Evolutionary conservation across 1,140 invertebrate genomes (phyloP).

Genomic region (Platorchestia sp.): DNA sequence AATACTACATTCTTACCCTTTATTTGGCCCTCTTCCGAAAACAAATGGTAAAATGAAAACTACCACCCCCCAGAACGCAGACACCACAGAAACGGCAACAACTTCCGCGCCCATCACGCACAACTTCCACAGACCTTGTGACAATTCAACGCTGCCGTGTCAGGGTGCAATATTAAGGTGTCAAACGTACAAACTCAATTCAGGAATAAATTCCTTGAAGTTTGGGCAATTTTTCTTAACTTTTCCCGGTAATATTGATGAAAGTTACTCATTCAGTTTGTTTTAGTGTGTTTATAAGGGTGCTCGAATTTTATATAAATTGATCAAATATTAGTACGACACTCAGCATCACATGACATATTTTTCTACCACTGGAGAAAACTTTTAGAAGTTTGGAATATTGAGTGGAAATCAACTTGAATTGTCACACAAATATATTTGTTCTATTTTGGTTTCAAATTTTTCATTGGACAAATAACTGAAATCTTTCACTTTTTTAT

Average conservation of each 20-base stretch:
- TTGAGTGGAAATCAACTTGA: too few species aligned
- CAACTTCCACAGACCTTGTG: not conserved
- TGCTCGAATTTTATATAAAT: not conserved
- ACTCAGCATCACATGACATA: constrained; percentile 19
- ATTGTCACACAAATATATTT: too few species aligned
- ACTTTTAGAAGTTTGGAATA: not conserved
- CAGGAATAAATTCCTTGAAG: not conserved
- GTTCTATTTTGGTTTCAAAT: too few species aligned
- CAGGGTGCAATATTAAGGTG: not conserved
- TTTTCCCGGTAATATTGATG: not conserved
- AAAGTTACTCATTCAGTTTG: not conserved
- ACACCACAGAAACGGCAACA: constrained; percentile 19
- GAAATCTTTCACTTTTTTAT: too few species aligned
- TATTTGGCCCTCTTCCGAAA: constrained; percentile 28
- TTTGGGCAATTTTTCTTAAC: not conserved
- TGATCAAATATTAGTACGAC: not conserved
- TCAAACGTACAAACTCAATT: not conserved
- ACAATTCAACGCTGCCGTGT: not conserved
- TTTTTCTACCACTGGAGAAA: not conserved
- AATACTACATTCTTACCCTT: constrained; percentile 4
- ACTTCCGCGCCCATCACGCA: not conserved
- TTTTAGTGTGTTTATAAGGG: not conserved
- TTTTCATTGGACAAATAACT: too few species aligned
- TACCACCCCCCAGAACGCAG: constrained; percentile 29
- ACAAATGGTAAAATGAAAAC: constrained; percentile 1